These are phyloP conservation scores for Peromyscus eremicus DNA, from an alignment of 2,797 vertebrate genomes.

Conservation along the genomic window DNA sequence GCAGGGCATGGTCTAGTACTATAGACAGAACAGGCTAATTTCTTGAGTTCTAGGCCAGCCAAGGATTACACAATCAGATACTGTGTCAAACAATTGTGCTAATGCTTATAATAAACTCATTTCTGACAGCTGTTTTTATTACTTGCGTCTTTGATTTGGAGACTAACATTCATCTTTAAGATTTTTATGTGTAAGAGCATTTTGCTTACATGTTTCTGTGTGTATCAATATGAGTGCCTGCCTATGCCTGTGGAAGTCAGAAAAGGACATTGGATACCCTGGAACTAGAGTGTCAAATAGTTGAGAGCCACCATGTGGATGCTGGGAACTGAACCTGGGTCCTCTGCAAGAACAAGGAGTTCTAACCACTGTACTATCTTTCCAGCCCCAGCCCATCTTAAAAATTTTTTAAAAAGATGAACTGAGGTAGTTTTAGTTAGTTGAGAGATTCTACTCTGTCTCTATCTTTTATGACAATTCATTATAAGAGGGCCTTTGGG, in stretches of 20 bases:
- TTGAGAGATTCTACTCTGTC: not conserved
- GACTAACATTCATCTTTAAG: not conserved
- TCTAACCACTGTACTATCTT: not conserved
- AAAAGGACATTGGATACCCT: not conserved
- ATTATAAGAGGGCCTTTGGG: conserved; percentile 21
- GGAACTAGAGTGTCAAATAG: not conserved
- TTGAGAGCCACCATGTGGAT: not conserved
- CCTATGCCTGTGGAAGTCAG: not conserved
- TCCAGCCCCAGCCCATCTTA: not conserved
- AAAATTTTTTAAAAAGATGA: not conserved
- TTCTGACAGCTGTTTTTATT: conserved; percentile 59
- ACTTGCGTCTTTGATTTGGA: not conserved
- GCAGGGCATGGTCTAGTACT: not conserved
- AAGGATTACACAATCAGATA: not conserved
- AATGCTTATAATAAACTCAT: conserved; percentile 54
- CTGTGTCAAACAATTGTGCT: conserved; percentile 57
- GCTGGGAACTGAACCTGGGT: not conserved
- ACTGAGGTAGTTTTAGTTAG: conserved; percentile 28
- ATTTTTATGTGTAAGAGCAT: not conserved
- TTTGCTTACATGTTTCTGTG: not conserved
- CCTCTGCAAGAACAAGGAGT: not conserved
- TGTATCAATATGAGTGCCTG: not conserved
- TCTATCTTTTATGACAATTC: not conserved
- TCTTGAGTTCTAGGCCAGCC: not conserved
- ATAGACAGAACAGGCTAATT: not conserved